Percentiles rank a stretch among this genome's conserved stretches.
Conservation (phyloP, 2,113 vertebrate genomes). For the Sigmodon hispidus region DNA sequence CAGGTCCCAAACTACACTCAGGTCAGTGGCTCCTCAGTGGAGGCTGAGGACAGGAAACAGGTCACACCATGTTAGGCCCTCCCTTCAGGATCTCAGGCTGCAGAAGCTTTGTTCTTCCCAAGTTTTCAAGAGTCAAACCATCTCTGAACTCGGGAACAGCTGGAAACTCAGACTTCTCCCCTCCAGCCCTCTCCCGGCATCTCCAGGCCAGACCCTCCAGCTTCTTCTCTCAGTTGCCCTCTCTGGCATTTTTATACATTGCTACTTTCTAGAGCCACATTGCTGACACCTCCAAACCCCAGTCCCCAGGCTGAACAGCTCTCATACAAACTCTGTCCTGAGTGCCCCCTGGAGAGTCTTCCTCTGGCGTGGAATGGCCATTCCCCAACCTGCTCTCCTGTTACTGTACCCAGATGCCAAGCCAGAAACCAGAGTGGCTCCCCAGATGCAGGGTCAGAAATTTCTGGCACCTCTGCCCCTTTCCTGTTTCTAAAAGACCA, state of each 20-base stretch:
- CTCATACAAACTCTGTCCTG: background rate
- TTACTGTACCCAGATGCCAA: background rate
- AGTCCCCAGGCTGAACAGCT: background rate
- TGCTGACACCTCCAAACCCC: background rate
- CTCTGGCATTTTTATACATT: background rate
- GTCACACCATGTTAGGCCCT: background rate
- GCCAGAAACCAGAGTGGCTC: background rate
- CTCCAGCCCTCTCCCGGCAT: background rate
- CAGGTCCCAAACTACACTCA: background rate
- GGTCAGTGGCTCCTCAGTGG: background rate
- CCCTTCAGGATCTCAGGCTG: background rate
- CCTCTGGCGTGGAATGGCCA: background rate
- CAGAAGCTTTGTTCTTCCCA: background rate
- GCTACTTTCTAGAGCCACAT: background rate
- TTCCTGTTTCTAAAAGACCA: background rate
- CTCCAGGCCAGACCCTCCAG: background rate
- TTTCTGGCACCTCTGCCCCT: background rate
- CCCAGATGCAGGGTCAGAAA: background rate
- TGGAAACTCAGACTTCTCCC: background rate
- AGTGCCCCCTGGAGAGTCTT: background rate
- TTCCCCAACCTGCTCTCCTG: background rate
- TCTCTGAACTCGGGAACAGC: background rate
- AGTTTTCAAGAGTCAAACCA: background rate
- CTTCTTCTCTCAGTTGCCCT: background rate
- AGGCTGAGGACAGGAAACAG: background rate